Conservation (phyloP, 2,797 vertebrate species). For the Gouania willdenowi region DNA sequence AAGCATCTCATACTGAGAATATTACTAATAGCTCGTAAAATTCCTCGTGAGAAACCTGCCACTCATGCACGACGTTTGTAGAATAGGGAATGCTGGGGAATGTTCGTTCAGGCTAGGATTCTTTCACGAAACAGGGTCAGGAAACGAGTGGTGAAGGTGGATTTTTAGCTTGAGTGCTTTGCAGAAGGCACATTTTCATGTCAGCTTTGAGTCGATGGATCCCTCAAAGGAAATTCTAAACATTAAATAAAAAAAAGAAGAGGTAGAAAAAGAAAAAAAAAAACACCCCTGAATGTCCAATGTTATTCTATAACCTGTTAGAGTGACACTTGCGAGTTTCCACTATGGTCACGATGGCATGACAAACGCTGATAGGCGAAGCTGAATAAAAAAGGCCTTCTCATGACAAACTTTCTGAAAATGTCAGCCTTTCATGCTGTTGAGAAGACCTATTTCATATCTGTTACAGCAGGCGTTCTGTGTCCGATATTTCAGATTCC, state of each 20-base stretch:
- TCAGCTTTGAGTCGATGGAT: conserved; percentile 59
- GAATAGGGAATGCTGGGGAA: conserved; percentile 1
- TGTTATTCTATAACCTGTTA: conserved; percentile 69
- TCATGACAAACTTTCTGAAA: conserved; percentile 83
- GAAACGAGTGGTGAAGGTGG: conserved; percentile 51
- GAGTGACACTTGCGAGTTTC: conserved; percentile 82
- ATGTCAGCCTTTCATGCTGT: conserved; percentile 84
- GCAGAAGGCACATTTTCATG: conserved; percentile 50
- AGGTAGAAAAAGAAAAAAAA: conserved; percentile 31
- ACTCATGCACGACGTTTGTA: not conserved
- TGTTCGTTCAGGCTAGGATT: conserved; percentile 3
- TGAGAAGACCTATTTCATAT: conserved; percentile 86
- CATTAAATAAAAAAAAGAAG: conserved; percentile 50
- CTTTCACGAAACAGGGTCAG: conserved; percentile 29
- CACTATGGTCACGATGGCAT: conserved; percentile 78
- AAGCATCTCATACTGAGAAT: conserved; percentile 20
- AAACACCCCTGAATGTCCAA: conserved; percentile 72
- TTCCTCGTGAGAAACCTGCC: conserved; percentile 1
- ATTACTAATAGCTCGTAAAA: conserved; percentile 5
- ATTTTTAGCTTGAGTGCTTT: conserved; percentile 52
- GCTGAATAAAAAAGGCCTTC: conserved; percentile 80
- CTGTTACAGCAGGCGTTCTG: conserved; percentile 85
- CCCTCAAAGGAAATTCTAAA: conserved; percentile 62
- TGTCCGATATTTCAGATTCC: conserved; percentile 82
- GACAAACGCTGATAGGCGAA: conserved; percentile 78